phyloP scores from a whole-genome alignment of 2,797 vertebrate genomes.

The Galagoides demidoff region DNA sequence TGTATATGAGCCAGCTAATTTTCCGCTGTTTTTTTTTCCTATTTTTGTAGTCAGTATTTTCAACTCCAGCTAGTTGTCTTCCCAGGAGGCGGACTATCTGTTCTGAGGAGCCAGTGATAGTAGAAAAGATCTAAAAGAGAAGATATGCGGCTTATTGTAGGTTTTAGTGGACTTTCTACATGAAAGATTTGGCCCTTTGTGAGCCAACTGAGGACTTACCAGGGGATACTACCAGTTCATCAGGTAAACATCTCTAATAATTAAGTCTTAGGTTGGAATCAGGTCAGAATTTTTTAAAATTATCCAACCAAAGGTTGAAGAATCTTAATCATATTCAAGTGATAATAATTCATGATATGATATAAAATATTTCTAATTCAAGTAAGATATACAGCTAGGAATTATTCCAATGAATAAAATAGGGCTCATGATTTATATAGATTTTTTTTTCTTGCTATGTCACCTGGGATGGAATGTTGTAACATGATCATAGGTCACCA shows the following conservation, averaged over 20 bases:
- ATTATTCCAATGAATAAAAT: neutral
- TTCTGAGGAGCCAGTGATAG: neutral
- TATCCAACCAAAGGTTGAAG: neutral
- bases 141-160: neutral
- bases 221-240: neutral
- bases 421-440: neutral
- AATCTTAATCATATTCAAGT: neutral
- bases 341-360: neutral
- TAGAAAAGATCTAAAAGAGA: neutral
- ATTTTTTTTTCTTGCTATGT: neutral
- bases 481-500: no score
- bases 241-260: neutral
- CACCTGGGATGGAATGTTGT: no score
- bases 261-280: neutral
- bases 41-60: neutral
- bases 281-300: neutral
- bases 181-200: neutral
- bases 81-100: neutral
- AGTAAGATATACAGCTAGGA: neutral
- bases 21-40: neutral
- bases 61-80: neutral
- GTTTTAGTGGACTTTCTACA: neutral
- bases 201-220: neutral
- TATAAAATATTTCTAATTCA: neutral
- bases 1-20: neutral